phyloP scores from a whole-genome alignment of 2,113 vertebrate species.

The Vicugna pacos region DNA sequence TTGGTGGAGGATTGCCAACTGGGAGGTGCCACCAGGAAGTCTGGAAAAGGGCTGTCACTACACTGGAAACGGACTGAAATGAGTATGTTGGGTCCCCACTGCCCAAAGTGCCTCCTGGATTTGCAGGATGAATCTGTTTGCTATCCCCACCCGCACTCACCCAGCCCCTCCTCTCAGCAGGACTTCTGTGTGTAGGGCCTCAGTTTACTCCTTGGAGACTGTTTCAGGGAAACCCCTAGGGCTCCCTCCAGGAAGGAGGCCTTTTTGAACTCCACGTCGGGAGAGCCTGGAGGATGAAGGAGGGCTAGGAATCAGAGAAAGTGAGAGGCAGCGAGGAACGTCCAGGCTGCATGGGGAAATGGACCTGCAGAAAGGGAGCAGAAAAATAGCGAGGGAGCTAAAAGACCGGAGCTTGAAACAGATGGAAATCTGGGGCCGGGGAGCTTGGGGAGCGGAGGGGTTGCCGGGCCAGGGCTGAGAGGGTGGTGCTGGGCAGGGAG shows the following conservation, averaged over 20 bases:
- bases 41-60: not conserved
- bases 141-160: not conserved
- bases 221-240: not conserved
- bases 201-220: not conserved
- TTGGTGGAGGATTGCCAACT: fast-evolving
- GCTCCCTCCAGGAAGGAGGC: not conserved
- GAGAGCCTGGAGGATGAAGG: not conserved
- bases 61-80: not conserved
- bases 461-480: fast-evolving
- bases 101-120: not conserved
- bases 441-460: too few relatives aligned
- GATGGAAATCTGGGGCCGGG: not conserved
- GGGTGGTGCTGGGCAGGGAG: too few relatives aligned
- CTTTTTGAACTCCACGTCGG: not conserved
- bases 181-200: too few relatives aligned
- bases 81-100: not conserved
- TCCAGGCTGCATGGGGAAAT: not conserved
- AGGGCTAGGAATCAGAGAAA: not conserved
- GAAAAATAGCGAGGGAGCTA: not conserved
- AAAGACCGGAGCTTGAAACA: not conserved
- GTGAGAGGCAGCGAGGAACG: not conserved
- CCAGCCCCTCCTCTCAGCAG: not conserved
- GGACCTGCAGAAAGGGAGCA: not conserved
- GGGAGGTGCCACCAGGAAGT: not conserved
- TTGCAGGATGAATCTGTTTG: not conserved